Conservation (phyloP, 2,113 vertebrate genomes). For the Poeciliopsis occidentalis region DNA sequence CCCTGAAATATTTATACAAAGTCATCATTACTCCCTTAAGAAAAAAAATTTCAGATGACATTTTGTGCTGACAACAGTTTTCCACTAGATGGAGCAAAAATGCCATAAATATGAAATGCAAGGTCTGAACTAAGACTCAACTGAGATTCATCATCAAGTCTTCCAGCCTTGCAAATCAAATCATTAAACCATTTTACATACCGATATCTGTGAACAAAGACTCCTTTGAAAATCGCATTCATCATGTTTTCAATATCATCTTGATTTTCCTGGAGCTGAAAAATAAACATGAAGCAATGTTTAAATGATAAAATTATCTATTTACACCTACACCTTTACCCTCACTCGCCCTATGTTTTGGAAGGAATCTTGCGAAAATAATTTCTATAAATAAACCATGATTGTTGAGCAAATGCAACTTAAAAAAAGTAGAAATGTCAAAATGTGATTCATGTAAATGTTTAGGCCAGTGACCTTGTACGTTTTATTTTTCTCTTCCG, state of each 20-base stretch:
- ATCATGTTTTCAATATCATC: conserved; percentile 99
- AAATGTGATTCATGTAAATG: background rate
- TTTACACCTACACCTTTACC: background rate
- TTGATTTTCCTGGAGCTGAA: conserved; percentile 98
- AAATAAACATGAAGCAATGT: conserved; percentile 36
- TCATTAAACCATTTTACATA: conserved; percentile 59
- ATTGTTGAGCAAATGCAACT: background rate
- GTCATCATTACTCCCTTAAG: background rate
- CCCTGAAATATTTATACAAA: background rate
- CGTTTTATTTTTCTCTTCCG: too few relatives aligned
- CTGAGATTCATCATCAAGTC: background rate
- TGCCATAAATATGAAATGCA: background rate
- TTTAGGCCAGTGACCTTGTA: too few relatives aligned
- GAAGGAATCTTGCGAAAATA: background rate
- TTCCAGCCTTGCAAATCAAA: background rate
- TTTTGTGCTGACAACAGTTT: background rate
- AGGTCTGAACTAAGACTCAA: background rate
- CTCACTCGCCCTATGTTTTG: background rate
- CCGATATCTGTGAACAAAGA: conserved; percentile 98
- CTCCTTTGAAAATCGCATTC: conserved; percentile 99
- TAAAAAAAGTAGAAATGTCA: background rate
- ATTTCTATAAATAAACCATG: background rate
- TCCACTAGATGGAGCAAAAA: conserved; percentile 56
- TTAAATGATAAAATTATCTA: background rate
- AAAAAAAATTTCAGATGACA: background rate